Conservation (phyloP, 2,888 invertebrate species). For the Acholoe squamosa region DNA sequence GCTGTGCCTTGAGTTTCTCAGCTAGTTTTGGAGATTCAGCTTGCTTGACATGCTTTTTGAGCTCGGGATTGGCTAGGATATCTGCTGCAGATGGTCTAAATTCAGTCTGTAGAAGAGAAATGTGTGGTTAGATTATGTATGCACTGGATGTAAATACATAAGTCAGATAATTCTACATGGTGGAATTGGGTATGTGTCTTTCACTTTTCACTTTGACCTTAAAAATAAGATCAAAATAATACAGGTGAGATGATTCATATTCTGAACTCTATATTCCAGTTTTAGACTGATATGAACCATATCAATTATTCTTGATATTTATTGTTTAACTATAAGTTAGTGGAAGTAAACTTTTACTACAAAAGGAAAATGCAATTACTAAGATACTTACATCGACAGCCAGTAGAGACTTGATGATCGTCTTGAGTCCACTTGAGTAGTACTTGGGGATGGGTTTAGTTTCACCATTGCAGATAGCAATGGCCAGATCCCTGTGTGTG, state of each 20-base stretch:
- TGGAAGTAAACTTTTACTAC: not conserved
- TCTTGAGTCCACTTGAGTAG: conserved; percentile 84
- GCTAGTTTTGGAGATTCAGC: not conserved
- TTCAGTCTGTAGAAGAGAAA: not conserved
- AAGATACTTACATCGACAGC: conserved; percentile 83
- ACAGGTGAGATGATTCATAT: too few species aligned
- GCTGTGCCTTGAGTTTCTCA: not conserved
- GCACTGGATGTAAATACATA: not conserved
- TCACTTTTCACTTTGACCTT: too few species aligned
- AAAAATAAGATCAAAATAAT: too few species aligned
- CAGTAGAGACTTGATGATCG: conserved; percentile 85
- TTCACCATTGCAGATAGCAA: conserved; percentile 85
- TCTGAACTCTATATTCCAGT: too few species aligned
- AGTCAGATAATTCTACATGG: not conserved
- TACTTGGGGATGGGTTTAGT: conserved; percentile 82
- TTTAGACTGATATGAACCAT: too few species aligned
- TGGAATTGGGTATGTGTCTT: too few species aligned
- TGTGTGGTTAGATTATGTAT: conserved; percentile 4
- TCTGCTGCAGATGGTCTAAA: not conserved
- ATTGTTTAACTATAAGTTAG: not conserved
- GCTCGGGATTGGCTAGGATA: not conserved
- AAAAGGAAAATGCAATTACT: not conserved
- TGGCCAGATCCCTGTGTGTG: conserved; percentile 84
- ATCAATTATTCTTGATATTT: not conserved
- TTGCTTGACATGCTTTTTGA: not conserved